Base-by-base conservation (phyloP, 2,888 invertebrate genomes). In the Lasius fuliginosus region DNA sequence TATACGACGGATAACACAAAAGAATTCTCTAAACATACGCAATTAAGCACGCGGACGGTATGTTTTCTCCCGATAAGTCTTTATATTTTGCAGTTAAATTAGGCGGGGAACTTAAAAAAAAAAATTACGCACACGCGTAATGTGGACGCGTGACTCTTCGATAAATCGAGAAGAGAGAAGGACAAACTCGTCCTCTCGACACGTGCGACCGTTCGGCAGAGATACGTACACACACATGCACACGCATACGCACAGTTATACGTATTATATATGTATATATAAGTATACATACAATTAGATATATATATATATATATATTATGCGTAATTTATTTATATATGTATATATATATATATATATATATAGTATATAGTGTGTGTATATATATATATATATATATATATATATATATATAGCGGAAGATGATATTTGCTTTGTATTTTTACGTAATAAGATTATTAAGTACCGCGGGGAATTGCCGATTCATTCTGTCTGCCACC, bases 381-480 rank as follows among this genome's bases (percentile, higher is more conserved):
- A 5, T 36, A 36, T 42, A 33, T 82, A 86, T 86, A 71, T 85
- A 87, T 36, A 74, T 73, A 81, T 82, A 75, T 60, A 58, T 83
- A 77, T 79, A 76, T 36, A 5, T 36, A 36, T 42, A 33, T 82
- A 86, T 86, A 71, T 85, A 87, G 85, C 86, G 27, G 79, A 46
- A 73, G 79, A 79, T 77, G 65, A 62, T 53, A n/a, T 82, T 71
- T 36, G 71, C 75, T 53, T 68, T 42, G 69, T 77, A 77, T 71
- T 60, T 81, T 81, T 87, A 85, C 81, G 86, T 87, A 84, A 87
- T 84, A 91, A 91, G 88, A 18, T 88, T 84, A 86, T 89, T 89
- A 90, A 92, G 96, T 97, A 98, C 98, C 98, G 98, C 98, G 96
- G 98, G 96, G 96, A 98, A 98, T 95, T 97, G 97, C 94, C 97